These are phyloP conservation scores for Entelurus aequoreus DNA, from an alignment of 2,113 vertebrate species.

Conservation along the genomic window DNA sequence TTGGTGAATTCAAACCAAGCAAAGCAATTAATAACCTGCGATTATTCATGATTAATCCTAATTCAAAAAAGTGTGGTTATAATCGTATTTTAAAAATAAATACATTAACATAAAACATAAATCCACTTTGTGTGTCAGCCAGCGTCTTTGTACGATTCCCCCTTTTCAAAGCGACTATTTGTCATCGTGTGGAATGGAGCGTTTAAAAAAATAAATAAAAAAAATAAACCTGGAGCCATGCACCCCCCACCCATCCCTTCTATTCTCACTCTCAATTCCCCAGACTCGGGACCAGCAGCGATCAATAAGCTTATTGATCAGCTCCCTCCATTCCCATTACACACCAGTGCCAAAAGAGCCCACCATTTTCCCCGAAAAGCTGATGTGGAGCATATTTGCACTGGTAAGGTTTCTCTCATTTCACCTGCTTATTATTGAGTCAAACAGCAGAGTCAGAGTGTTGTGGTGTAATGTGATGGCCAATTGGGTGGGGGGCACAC, in stretches of 20 bases:
- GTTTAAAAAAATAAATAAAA: constrained; percentile 61
- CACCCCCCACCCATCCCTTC: constrained; percentile 53
- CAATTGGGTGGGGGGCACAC: constrained; percentile 20
- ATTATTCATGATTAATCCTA: too few relatives aligned
- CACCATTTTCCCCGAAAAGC: constrained; percentile 69
- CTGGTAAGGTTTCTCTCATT: constrained; percentile 67
- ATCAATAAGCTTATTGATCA: constrained; percentile 81
- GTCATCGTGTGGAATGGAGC: constrained; percentile 73
- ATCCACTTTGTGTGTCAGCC: background rate
- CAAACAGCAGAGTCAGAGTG: constrained; percentile 32
- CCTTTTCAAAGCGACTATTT: constrained; percentile 71
- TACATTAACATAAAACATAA: background rate
- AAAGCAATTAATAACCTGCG: too few relatives aligned
- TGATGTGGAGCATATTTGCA: constrained; percentile 64
- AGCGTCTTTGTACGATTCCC: constrained; percentile 46
- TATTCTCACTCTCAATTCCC: constrained; percentile 77
- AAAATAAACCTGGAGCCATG: constrained; percentile 67
- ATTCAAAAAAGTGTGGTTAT: too few relatives aligned
- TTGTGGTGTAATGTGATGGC: constrained; percentile 19
- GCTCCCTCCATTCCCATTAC: constrained; percentile 77
- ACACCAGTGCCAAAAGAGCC: constrained; percentile 74
- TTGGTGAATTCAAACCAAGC: too few relatives aligned
- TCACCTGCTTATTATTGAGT: constrained; percentile 59
- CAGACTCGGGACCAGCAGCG: constrained; percentile 69
- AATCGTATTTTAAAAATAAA: too few relatives aligned